A percentile compares a stretch with the other conserved stretches of the same genome.
Evolutionary conservation across 2,113 vertebrate genomes (phyloP).

Genomic region (Sceloporus tristichus): DNA sequence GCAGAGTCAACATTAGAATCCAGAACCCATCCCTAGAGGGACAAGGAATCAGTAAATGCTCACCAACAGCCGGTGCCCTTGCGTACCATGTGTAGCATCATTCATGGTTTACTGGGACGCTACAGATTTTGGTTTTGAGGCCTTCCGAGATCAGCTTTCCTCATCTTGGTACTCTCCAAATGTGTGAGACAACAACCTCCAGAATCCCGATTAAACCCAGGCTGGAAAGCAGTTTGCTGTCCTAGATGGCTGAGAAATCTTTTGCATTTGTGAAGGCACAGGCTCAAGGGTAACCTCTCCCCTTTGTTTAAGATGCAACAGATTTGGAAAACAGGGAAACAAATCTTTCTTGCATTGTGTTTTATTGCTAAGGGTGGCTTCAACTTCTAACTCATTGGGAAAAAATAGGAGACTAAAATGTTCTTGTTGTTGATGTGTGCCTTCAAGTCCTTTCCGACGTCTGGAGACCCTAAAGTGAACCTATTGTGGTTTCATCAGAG

Average conservation of each 20-base stretch:
- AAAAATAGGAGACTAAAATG: not conserved
- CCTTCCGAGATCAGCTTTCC: too few species aligned
- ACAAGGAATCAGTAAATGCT: not conserved
- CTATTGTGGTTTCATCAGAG: too few species aligned
- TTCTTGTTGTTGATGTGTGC: too few species aligned
- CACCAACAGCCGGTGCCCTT: too few species aligned
- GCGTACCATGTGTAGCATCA: too few species aligned
- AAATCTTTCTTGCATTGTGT: too few species aligned
- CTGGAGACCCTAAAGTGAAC: too few species aligned
- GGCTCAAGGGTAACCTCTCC: not conserved
- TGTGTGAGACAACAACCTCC: not conserved
- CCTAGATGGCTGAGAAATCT: not conserved
- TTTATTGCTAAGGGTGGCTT: not conserved
- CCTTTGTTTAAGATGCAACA: too few species aligned
- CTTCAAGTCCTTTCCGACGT: too few species aligned
- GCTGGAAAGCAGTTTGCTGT: not conserved
- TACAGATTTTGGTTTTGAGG: too few species aligned
- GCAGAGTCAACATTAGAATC: not conserved
- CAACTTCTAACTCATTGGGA: not conserved
- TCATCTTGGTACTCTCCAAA: not conserved
- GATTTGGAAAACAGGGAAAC: not conserved
- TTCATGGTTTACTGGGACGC: too few species aligned
- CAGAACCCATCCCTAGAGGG: not conserved
- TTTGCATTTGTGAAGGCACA: not conserved
- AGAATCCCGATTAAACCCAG: not conserved